Evolutionary conservation across 2,113 vertebrate species (phyloP).

Genomic region (Ovis aries): DNA sequence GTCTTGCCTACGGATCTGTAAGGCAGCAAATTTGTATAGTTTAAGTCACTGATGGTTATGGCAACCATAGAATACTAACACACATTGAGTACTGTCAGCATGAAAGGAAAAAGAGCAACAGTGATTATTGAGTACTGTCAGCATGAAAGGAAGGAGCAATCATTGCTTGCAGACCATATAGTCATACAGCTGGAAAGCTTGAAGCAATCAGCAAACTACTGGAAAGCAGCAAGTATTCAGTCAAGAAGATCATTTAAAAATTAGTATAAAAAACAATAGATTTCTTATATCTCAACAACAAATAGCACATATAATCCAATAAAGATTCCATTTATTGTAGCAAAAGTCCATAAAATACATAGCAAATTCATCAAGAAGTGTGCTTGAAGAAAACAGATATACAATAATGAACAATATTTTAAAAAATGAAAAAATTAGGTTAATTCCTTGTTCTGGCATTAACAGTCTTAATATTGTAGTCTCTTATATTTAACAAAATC

Average conservation of each 20-base stretch:
- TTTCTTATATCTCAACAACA: constrained; percentile 28
- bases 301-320: background rate
- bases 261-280: background rate
- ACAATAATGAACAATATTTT: background rate
- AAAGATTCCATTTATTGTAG: background rate
- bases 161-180: background rate
- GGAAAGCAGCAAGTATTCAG: background rate
- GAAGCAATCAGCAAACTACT: background rate
- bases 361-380: background rate
- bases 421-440: background rate
- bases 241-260: background rate
- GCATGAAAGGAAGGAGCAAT: background rate
- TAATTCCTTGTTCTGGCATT: background rate
- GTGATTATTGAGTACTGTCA: background rate
- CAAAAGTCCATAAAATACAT: background rate
- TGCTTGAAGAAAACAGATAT: background rate
- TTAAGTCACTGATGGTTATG: background rate
- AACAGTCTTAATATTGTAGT: background rate
- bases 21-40: background rate
- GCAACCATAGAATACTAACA: background rate
- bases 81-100: background rate
- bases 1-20: background rate
- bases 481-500: background rate
- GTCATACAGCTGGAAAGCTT: background rate
- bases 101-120: background rate